A percentile compares a stretch with the other conserved stretches of the same genome.
These are phyloP conservation scores for Monochamus saltuarius DNA, from an alignment of 1,140 invertebrate genomes.

Conservation along the genomic window DNA sequence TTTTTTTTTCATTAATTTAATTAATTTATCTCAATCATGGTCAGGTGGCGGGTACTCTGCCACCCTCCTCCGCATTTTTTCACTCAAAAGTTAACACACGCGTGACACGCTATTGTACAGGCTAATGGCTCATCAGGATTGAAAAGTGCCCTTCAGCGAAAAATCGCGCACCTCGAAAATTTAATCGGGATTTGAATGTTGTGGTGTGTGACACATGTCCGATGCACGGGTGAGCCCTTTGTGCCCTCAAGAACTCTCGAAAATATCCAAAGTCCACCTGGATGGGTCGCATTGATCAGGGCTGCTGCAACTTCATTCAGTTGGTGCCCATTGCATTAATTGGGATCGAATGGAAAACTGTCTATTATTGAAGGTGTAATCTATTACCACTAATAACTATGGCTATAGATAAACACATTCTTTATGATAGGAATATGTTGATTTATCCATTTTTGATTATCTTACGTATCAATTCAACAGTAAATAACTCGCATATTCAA, in stretches of 20 bases:
- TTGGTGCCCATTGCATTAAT: neutral
- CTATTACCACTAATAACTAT: too few relatives aligned
- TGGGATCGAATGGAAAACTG: too few relatives aligned
- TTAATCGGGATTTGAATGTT: neutral
- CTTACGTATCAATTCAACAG: too few relatives aligned
- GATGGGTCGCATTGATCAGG: neutral
- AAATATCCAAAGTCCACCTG: conserved; percentile 4
- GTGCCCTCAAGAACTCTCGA: neutral
- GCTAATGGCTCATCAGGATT: too few relatives aligned
- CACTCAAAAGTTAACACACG: neutral
- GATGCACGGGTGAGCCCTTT: conserved; percentile 6
- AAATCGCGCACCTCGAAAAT: conserved; percentile 9
- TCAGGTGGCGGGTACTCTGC: neutral
- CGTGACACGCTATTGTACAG: too few relatives aligned
- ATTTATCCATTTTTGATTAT: too few relatives aligned
- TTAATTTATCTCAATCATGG: too few relatives aligned
- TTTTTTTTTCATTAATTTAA: too few relatives aligned
- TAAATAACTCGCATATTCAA: too few relatives aligned
- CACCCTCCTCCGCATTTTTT: conserved; percentile 7
- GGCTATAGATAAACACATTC: too few relatives aligned
- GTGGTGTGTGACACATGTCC: neutral
- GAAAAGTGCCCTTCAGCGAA: neutral
- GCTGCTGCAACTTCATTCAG: neutral
- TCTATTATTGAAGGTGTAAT: too few relatives aligned
- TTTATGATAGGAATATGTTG: too few relatives aligned